Percentiles rank a stretch among this genome's conserved stretches.
Evolutionary conservation across 1,140 invertebrate species (phyloP).

Genomic region (Ceratosolen fusciceps): DNA sequence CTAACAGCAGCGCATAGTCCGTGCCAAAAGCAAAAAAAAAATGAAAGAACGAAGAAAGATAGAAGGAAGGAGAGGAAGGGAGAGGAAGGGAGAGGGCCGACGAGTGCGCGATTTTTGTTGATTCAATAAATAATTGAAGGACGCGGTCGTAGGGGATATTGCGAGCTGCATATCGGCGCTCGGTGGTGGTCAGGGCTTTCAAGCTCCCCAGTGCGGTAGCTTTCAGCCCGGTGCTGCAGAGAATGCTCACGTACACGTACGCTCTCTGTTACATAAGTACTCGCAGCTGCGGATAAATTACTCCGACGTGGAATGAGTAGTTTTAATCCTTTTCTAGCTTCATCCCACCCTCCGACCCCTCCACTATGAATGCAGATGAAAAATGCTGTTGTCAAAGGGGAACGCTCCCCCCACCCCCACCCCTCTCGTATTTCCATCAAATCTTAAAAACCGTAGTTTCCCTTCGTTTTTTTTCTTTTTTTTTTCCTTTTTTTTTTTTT

Average conservation of each 20-base stretch:
- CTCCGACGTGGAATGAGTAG: neutral
- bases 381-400: neutral
- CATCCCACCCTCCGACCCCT: neutral
- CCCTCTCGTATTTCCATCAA: too few species aligned
- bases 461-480: too few species aligned
- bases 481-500: too few species aligned
- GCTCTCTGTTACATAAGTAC: neutral
- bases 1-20: neutral
- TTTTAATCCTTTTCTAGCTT: slow-evolving; percentile 1
- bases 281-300: slow-evolving; percentile 10
- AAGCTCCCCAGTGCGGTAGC: neutral
- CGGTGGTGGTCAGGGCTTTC: neutral
- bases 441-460: neutral
- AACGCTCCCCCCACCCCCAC: too few species aligned
- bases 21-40: too few species aligned
- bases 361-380: neutral
- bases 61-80: too few species aligned
- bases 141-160: neutral
- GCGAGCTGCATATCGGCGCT: neutral
- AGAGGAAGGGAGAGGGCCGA: neutral
- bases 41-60: too few species aligned
- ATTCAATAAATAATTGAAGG: slow-evolving; percentile 32
- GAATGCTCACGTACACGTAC: neutral
- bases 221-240: neutral
- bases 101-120: slow-evolving; percentile 34